Base-by-base conservation (phyloP, 1,140 invertebrate genomes). In the Chrysopa pallens region DNA sequence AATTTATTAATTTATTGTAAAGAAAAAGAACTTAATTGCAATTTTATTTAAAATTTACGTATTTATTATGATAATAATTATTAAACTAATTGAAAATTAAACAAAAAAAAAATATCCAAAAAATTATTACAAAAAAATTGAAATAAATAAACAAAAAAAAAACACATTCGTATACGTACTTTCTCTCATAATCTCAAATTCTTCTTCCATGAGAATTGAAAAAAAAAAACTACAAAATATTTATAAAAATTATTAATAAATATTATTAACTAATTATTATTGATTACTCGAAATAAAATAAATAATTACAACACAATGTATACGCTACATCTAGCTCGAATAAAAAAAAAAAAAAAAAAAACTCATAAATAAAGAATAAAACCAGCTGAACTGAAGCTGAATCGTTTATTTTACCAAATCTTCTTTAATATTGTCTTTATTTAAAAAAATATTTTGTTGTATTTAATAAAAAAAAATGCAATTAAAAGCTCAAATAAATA, bases 401-500 rank as follows among this genome's bases (percentile, higher is more conserved):
- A 15, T 9, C 11, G 6, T 27, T 15, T n/a, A 15, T 39, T 15
- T 27, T 15, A 39, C 14, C 38, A 27, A 23, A 9, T 27, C 38
- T 39, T 15, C 13, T 48, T 29, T 51, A 55, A 50, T 54, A 57
- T 52, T 52, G 56, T 53, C 51, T 51, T 60, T 59, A 60, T 60
- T 61, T 61, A 53, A 58, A 58, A 33, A 33, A 11, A 11, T 33
- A 57, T 58, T 61, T 61, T 59, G 59, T 61, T 61, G 59, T 61
- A 61, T 59, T 61, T 60, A 12, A 23, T 23, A 23, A 23, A 23
- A 23, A 33, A 33, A 54, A 60, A 56, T 51, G 57, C 57, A 55
- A 60, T 57, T 51, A 59, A 47, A 60, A 55, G 55, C 58, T 59
- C 58, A 59, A 61, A 61, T 43, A 43, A 59, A 61, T 60, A 61